These are phyloP conservation scores for Mormyrus hasselquistii DNA, from an alignment of 2,797 vertebrate genomes.

Conservation along the genomic window DNA sequence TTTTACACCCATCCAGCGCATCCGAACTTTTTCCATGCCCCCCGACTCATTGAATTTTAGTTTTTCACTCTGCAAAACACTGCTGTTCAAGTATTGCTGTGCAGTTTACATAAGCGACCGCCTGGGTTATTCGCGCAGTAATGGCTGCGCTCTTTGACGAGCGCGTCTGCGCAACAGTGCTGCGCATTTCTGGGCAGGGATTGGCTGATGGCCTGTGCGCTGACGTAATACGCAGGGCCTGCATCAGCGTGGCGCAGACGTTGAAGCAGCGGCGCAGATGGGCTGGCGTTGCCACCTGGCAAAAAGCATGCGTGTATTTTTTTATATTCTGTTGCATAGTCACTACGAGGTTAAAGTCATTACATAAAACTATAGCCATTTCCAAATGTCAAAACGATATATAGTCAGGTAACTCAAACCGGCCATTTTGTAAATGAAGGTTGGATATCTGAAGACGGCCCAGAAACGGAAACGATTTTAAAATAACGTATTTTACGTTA, in stretches of 20 bases:
- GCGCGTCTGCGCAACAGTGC: conserved; percentile 63
- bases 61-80: neutral
- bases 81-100: neutral
- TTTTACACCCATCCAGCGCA: neutral
- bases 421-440: neutral
- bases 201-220: conserved; percentile 46
- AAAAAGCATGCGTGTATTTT: neutral
- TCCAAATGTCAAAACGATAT: neutral
- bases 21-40: neutral
- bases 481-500: neutral
- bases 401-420: neutral
- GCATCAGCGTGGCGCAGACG: conserved; percentile 21
- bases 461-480: neutral
- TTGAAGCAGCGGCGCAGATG: neutral
- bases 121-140: conserved; percentile 33
- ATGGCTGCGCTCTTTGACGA: conserved; percentile 59
- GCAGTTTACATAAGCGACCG: conserved; percentile 2
- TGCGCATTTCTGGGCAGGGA: conserved; percentile 56
- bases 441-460: neutral
- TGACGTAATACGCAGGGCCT: conserved; percentile 49
- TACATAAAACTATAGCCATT: neutral
- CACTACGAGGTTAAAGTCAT: neutral
- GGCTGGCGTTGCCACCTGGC: neutral
- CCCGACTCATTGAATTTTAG: neutral
- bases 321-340: neutral